These are phyloP conservation scores for Anneissia japonica DNA, from an alignment of 35 echinoderm and acorn worm genomes.

Conservation along the genomic window DNA sequence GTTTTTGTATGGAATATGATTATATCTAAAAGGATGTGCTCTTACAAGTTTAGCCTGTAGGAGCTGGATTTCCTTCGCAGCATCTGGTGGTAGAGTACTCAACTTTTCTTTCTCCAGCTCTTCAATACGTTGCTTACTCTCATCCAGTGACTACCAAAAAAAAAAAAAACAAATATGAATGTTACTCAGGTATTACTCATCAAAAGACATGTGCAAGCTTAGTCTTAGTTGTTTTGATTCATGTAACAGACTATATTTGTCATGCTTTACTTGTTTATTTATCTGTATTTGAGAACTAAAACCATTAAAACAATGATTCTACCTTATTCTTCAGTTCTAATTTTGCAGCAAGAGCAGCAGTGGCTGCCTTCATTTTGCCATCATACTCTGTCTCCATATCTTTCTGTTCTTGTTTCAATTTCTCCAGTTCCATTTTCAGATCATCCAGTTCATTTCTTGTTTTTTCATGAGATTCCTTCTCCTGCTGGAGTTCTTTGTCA, in stretches of 20 bases:
- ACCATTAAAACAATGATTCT: no score
- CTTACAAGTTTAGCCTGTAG: constrained; percentile 72
- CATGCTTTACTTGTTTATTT: no score
- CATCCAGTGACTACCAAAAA: constrained; percentile 51
- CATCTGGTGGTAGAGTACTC: constrained; percentile 65
- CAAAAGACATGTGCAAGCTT: no score
- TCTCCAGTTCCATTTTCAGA: constrained; percentile 41
- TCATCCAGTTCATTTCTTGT: constrained; percentile 86
- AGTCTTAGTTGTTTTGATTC: no score
- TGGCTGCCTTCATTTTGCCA: constrained; percentile 65
- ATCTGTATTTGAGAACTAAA: no score
- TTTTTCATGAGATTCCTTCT: constrained; percentile 56
- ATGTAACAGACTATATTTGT: no score
- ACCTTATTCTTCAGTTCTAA: constrained; percentile 71
- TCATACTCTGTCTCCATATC: constrained; percentile 38
- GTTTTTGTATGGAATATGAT: no score
- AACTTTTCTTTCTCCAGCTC: constrained; percentile 81
- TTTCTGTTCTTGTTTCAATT: constrained; percentile 43
- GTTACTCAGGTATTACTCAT: no score
- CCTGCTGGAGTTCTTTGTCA: constrained; percentile 56
- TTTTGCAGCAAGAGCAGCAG: constrained; percentile 54
- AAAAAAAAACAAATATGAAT: no score
- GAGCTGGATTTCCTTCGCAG: constrained; percentile 75
- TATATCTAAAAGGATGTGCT: no score
- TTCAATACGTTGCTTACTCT: constrained; percentile 65